Base-by-base conservation (phyloP, 2,797 vertebrate species). In the Adrianichthys oophorus region DNA sequence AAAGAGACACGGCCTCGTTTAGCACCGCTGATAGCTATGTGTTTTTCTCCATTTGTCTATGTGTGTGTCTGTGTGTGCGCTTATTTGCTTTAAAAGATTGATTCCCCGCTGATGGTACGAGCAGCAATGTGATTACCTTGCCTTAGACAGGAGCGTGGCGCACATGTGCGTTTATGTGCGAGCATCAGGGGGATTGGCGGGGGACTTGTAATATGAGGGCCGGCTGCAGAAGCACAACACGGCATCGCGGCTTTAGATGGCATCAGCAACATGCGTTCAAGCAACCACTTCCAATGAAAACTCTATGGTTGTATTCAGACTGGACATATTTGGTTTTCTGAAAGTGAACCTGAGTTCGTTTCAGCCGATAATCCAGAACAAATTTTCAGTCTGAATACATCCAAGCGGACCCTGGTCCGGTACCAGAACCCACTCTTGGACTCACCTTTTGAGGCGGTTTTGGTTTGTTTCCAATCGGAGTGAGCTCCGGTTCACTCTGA, bases 71-170 rank as follows among this genome's bases (percentile, higher is more conserved):
- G 68, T 64, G 52, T 46, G 62, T 65, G 79, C 46, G 82, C 77
- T 87, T 89, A 85, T 90, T 88, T 90, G 86, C 84, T 90, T 88
- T 86, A 85, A 83, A 75, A 88, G 84, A 87, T 83, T 89, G 88
- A 89, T 81, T 88, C 87, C 87, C 85, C 80, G 83, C 83, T 88
- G 85, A 86, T 85, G 86, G 83, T 77, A 80, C 65, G 70, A 89
- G 87, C 85, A 52, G 84, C 79, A 86, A 86, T 78, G 60, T 69
- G 80, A 89, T 89, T 87, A 88, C 84, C 85, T 86, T 84, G 80
- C 82, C 84, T 80, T 74, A 68, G 69, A 62, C 79, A 73, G 48
- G 69, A 81, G 78, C 55, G 74, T 64, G 51, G 54, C 58, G 72
- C 60, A 74, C n/a, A 13, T 61, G 76, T 54, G 59, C 47, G 46